These are phyloP conservation scores for Patella vulgata DNA, from an alignment of 1,140 invertebrate species.

Conservation along the genomic window DNA sequence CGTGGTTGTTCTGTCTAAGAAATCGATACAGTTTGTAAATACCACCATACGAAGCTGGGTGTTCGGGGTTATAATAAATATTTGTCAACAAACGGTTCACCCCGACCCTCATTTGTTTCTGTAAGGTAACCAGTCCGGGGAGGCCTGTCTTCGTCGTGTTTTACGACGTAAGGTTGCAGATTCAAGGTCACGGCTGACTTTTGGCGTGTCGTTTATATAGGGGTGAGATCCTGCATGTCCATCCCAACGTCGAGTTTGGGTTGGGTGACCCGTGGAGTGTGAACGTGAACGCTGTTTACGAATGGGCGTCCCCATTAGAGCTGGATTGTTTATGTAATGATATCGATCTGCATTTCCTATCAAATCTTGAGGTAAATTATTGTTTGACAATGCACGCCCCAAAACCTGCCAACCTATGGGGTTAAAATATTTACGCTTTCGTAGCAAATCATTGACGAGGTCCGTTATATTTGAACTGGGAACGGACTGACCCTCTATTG, in stretches of 20 bases:
- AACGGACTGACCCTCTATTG: background rate
- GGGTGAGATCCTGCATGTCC: background rate
- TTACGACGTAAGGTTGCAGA: too few species aligned
- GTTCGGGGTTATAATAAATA: conserved; percentile 1
- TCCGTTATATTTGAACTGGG: conserved; percentile 9
- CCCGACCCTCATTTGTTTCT: too few species aligned
- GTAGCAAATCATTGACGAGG: conserved; percentile 2
- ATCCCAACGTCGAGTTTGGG: background rate
- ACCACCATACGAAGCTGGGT: conserved; percentile 10
- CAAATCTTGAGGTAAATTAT: conserved; percentile 4
- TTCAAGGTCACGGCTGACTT: too few species aligned
- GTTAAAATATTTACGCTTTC: conserved; percentile 1
- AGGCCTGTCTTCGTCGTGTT: too few species aligned
- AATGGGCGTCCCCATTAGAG: too few species aligned
- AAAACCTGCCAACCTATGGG: conserved; percentile 1
- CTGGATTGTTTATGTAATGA: too few species aligned
- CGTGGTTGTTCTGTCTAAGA: too few species aligned
- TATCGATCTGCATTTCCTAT: too few species aligned
- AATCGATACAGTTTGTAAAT: too few species aligned
- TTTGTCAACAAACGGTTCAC: too few species aligned
- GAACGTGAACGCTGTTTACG: conserved; percentile 6
- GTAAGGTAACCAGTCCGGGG: too few species aligned
- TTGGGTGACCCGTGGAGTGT: background rate
- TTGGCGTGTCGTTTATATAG: too few species aligned
- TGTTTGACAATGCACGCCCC: background rate